Evolutionary conservation across 1,140 invertebrate species (phyloP).

Genomic region (Drosophila miranda): DNA sequence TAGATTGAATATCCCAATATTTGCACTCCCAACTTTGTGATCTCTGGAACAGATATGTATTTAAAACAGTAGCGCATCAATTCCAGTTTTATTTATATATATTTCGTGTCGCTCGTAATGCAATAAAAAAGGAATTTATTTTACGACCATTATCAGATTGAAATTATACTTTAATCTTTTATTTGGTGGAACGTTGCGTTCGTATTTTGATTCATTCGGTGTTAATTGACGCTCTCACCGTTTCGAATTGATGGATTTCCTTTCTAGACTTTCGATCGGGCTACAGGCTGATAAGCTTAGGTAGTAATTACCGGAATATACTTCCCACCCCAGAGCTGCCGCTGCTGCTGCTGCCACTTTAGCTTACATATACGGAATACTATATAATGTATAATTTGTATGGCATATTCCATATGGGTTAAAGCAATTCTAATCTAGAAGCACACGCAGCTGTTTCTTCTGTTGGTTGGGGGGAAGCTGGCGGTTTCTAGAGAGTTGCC

Average conservation of each 20-base stretch:
- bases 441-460: conserved; percentile 21
- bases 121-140: conserved; percentile 34
- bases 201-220: background rate
- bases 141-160: conserved; percentile 33
- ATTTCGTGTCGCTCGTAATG: conserved; percentile 30
- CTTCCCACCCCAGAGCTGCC: background rate
- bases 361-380: no score
- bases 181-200: conserved; percentile 12
- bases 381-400: conserved; percentile 1
- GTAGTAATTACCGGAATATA: conserved; percentile 1
- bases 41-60: background rate
- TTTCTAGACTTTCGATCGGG: background rate
- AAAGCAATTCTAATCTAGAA: conserved; percentile 14
- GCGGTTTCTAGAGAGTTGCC: conserved; percentile 4
- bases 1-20: no score
- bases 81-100: conserved; percentile 19
- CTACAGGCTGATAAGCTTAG: conserved; percentile 15
- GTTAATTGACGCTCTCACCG: background rate
- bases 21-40: no score
- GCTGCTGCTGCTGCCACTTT: background rate
- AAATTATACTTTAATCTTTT: conserved; percentile 22
- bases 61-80: conserved; percentile 18
- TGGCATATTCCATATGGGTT: background rate
- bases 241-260: conserved; percentile 10
- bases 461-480: background rate